Conservation (phyloP, 30 jellyfish, hydroid and myxozoan genomes). For the Sanderia malayensis region DNA sequence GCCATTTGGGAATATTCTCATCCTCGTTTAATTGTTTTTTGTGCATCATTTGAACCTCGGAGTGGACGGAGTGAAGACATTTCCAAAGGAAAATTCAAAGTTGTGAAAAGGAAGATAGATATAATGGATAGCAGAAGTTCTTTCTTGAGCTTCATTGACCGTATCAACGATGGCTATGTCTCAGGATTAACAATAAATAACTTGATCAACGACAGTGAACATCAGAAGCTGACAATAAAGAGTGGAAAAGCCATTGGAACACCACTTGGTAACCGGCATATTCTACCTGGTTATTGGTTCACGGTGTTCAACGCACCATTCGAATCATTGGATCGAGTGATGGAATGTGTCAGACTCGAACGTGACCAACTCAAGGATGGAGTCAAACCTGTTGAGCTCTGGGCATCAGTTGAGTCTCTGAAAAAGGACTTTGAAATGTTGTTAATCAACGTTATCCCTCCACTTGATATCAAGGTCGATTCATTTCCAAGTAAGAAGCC, state of each 20-base stretch:
- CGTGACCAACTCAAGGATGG: slow-evolving; percentile 32
- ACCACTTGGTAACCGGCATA: slow-evolving; percentile 82
- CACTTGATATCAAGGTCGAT: slow-evolving; percentile 23
- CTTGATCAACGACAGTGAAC: slow-evolving; percentile 70
- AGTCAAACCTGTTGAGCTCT: slow-evolving; percentile 26
- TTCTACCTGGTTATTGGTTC: slow-evolving; percentile 94
- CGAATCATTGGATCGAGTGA: slow-evolving; percentile 68
- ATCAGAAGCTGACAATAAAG: slow-evolving; percentile 70
- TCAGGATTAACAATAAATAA: slow-evolving; percentile 74
- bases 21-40: no score
- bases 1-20: no score
- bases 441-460: slow-evolving; percentile 29
- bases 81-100: no score
- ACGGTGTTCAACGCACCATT: slow-evolving; percentile 87
- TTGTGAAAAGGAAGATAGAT: no score
- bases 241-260: slow-evolving; percentile 84
- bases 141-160: slow-evolving; percentile 62
- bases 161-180: slow-evolving; percentile 83
- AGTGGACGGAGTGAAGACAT: no score
- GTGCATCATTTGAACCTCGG: no score
- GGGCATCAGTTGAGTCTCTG: slow-evolving; percentile 48
- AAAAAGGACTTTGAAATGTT: slow-evolving; percentile 50
- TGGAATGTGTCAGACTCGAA: slow-evolving; percentile 66
- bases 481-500: slow-evolving; percentile 71
- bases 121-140: slow-evolving; percentile 51